Percentiles rank a stretch among this genome's conserved stretches.
These are phyloP conservation scores for Morinoia aosen DNA, from an alignment of 2,888 invertebrate genomes.

Conservation along the genomic window DNA sequence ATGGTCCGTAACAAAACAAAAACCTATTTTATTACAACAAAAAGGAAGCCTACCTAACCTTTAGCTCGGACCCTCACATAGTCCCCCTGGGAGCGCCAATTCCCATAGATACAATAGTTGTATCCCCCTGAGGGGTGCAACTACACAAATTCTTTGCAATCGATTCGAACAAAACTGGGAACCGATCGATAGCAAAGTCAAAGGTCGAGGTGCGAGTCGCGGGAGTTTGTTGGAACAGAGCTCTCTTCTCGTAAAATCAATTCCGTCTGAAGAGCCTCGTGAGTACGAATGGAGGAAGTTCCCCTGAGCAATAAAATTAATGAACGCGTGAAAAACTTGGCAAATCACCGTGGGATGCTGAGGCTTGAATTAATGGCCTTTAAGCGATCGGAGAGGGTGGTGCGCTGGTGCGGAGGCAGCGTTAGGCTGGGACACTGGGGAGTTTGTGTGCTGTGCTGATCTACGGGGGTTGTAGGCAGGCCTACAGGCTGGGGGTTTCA, in stretches of 20 bases:
- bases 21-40: too few species aligned
- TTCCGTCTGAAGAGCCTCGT: background rate
- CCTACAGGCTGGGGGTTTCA: background rate
- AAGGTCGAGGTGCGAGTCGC: background rate
- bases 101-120: too few species aligned
- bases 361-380: slow-evolving; percentile 3
- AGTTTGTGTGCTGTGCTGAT: background rate
- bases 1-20: too few species aligned
- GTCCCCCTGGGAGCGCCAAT: too few species aligned
- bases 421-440: background rate
- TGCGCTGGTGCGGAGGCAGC: background rate
- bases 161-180: background rate
- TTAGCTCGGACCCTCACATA: too few species aligned
- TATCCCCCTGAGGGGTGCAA: background rate
- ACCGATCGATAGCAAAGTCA: background rate
- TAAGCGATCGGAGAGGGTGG: background rate
- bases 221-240: background rate
- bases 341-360: background rate
- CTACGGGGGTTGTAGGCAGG: background rate
- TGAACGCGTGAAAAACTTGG: slow-evolving; percentile 4
- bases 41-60: too few species aligned
- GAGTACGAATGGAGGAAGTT: background rate
- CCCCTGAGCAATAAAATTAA: background rate
- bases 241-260: background rate
- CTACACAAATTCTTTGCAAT: too few species aligned